Evolutionary conservation across 2,113 vertebrate species (phyloP), one percentile per base, ranked within the genome.

Genomic region (Cariama cristata): DNA sequence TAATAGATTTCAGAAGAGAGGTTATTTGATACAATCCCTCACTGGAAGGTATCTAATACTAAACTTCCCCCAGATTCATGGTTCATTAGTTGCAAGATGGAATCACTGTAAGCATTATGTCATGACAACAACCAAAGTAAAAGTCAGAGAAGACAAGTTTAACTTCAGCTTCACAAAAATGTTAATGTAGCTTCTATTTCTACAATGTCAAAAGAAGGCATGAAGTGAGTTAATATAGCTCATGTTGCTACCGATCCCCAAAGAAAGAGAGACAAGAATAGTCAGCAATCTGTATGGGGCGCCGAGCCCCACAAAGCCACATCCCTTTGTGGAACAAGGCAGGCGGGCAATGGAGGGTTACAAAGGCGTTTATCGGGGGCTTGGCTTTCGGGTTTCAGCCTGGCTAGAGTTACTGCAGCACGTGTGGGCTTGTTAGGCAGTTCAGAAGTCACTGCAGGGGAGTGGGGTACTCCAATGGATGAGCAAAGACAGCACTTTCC

Each of bases 321-420:
- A 28, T 27, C 47, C 44, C 62, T 18, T 0, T 0, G 6, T 5
- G 38, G 63, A 53, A 35, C 27, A 6, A 38, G 55, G 55, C 62
- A 55, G 30, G 27, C 24, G 18, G 62, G 45, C 40, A 28, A 22
- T 0, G 8, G 33, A 7, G 49, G 49, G 44, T 30, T 50, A 50
- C 1, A 3, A 40, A 5, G 22, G 30, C 27, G 4, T 38, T 72
- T 40, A 4, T 0, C 0, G 3, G 27, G n/a, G 32, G 8, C 44
- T 55, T 3, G 3, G 75, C 38, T 21, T 81, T 33, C 0, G 8
- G 56, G 56, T 16, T 64, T 67, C 55, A 12, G 35, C 18, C 63
- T 22, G 71, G 33, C 40, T 49, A 64, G 64, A 52, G 49, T 7
- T 45, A 6, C 49, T 26, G 77, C 15, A 50, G 33, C 68, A 69